Evolutionary conservation across 2,888 invertebrate genomes (phyloP).

Genomic region (Copidosoma aretas): DNA sequence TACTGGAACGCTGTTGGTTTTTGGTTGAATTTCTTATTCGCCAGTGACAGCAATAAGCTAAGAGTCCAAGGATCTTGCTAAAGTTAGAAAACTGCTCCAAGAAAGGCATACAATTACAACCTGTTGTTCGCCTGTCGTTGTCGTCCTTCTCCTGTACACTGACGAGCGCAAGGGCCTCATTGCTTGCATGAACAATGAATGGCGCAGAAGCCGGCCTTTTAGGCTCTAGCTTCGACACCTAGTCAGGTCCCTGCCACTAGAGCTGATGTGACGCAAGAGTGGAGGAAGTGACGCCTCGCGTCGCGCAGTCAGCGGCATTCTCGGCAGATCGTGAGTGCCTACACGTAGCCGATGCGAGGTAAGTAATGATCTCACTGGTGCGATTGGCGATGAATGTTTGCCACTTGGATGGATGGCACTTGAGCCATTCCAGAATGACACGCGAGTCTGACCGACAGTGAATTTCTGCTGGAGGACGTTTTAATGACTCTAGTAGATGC

Average conservation of each 20-base stretch:
- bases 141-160: background rate
- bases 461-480: background rate
- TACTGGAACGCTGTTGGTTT: background rate
- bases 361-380: background rate
- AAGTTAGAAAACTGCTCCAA: background rate
- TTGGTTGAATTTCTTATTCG: background rate
- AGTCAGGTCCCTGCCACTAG: slow-evolving; percentile 1
- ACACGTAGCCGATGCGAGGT: background rate
- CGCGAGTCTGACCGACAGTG: slow-evolving; percentile 8
- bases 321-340: background rate
- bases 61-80: background rate
- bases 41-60: background rate
- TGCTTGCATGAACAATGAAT: background rate
- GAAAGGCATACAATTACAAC: background rate
- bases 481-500: background rate
- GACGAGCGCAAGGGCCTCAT: background rate
- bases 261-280: background rate
- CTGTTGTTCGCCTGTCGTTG: background rate
- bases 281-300: background rate
- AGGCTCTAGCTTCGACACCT: background rate
- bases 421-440: background rate
- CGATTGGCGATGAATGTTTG: background rate
- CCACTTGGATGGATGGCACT: background rate
- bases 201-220: background rate
- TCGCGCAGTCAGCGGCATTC: background rate